Conservation (phyloP, 2,113 vertebrate genomes). For the Symphodus melops region DNA sequence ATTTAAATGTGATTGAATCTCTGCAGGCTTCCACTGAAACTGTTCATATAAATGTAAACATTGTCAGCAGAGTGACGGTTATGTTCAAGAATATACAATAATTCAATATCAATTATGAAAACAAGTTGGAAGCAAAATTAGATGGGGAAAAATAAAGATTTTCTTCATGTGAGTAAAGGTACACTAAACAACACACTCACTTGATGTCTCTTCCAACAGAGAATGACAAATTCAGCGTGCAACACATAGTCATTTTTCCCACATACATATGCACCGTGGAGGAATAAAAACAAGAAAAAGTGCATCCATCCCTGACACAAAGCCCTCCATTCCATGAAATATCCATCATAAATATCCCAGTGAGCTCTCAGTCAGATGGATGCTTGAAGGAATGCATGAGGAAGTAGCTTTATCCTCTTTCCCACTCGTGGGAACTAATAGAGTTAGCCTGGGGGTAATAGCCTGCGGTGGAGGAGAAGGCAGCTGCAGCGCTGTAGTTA, state of each 20-base stretch:
- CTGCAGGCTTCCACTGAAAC: no score
- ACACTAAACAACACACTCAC: not conserved
- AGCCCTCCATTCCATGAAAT: constrained; percentile 52
- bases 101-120: not conserved
- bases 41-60: no score
- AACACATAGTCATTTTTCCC: constrained; percentile 11
- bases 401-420: constrained; percentile 51
- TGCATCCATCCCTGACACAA: constrained; percentile 41
- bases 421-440: constrained; percentile 62
- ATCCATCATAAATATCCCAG: constrained; percentile 62
- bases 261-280: not conserved
- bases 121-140: not conserved
- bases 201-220: not conserved
- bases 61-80: no score
- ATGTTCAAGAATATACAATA: no score
- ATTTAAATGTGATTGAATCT: no score
- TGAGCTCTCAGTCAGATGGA: constrained; percentile 50
- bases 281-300: constrained; percentile 30
- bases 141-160: no score
- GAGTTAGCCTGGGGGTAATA: constrained; percentile 64
- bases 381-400: constrained; percentile 52
- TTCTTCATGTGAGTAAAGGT: not conserved
- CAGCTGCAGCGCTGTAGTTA: constrained; percentile 35
- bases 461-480: constrained; percentile 45
- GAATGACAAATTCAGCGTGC: not conserved